Conservation (phyloP, 2,113 vertebrate genomes). For the Brachyhypopomus occidentalis region DNA sequence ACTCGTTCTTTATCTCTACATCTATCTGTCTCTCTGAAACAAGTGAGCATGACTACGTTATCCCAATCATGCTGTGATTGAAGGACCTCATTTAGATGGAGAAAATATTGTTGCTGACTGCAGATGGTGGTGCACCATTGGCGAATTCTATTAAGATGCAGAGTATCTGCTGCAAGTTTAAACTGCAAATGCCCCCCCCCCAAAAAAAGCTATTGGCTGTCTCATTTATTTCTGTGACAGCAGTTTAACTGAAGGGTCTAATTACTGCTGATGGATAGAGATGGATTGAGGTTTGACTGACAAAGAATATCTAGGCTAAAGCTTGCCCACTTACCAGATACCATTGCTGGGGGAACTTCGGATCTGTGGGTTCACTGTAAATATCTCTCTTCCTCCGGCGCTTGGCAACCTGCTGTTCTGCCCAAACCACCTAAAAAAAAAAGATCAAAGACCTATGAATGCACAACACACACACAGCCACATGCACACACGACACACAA, state of each 20-base stretch:
- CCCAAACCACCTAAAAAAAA: slow-evolving; percentile 83
- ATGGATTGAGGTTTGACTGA: slow-evolving; percentile 9
- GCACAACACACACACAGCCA: slow-evolving; percentile 18
- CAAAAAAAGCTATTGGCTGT: slow-evolving; percentile 24
- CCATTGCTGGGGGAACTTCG: slow-evolving; percentile 94
- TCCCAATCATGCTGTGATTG: slow-evolving; percentile 9
- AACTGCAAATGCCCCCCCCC: slow-evolving; percentile 27
- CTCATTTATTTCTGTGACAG: slow-evolving; percentile 19
- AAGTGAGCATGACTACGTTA: slow-evolving; percentile 6
- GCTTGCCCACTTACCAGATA: slow-evolving; percentile 83
- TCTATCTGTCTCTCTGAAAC: background rate
- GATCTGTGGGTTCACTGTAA: slow-evolving; percentile 87
- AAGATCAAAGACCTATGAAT: slow-evolving; percentile 26
- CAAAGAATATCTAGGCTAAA: slow-evolving; percentile 12
- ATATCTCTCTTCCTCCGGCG: slow-evolving; percentile 83
- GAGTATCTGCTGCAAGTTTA: slow-evolving; percentile 13
- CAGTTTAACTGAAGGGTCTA: slow-evolving; percentile 28
- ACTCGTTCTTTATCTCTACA: slow-evolving; percentile 2
- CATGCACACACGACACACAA: background rate
- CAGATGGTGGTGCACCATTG: slow-evolving; percentile 1
- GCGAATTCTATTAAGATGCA: slow-evolving; percentile 32
- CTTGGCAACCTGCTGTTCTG: slow-evolving; percentile 90
- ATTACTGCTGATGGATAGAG: slow-evolving; percentile 26
- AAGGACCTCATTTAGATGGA: slow-evolving; percentile 1
- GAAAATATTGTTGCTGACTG: background rate